phyloP scores from a whole-genome alignment of 2,888 invertebrate species.

The Orthosia gracilis region DNA sequence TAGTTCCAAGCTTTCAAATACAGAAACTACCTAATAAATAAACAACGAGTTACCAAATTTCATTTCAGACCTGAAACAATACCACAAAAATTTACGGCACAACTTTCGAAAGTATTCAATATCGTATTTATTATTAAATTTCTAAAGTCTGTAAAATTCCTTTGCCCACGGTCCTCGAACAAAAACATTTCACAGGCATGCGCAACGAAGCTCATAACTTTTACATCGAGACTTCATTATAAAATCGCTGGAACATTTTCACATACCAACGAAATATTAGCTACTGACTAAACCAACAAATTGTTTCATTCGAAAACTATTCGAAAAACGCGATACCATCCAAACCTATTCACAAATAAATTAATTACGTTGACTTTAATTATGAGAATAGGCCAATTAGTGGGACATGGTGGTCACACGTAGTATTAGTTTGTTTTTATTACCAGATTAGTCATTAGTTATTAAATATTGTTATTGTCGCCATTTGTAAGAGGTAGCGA shows the following conservation, averaged over 20 bases:
- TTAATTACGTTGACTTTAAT: constrained; percentile 83
- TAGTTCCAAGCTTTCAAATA: not conserved
- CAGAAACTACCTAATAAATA: not conserved
- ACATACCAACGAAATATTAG: constrained; percentile 61
- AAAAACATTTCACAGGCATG: constrained; percentile 57
- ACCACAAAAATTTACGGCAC: constrained; percentile 3
- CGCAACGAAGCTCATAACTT: constrained; percentile 52
- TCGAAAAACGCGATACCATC: constrained; percentile 80
- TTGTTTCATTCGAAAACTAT: constrained; percentile 84
- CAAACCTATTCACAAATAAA: constrained; percentile 75
- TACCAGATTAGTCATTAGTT: constrained; percentile 45
- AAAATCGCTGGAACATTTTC: constrained; percentile 79
- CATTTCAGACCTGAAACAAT: not conserved
- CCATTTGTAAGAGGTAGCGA: constrained; percentile 47
- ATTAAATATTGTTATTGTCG: constrained; percentile 47
- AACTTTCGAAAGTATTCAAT: constrained; percentile 31
- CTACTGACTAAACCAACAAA: constrained; percentile 81
- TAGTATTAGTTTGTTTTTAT: constrained; percentile 46
- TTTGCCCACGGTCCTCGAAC: constrained; percentile 26
- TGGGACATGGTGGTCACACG: constrained; percentile 69
- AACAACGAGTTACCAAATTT: not conserved
- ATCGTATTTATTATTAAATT: constrained; percentile 43
- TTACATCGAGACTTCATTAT: constrained; percentile 77
- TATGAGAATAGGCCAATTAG: constrained; percentile 83
- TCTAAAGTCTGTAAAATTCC: constrained; percentile 48